A percentile compares a stretch with the other conserved stretches of the same genome.
phyloP scores from a whole-genome alignment of 2,797 vertebrate genomes.

The Esox lucius region DNA sequence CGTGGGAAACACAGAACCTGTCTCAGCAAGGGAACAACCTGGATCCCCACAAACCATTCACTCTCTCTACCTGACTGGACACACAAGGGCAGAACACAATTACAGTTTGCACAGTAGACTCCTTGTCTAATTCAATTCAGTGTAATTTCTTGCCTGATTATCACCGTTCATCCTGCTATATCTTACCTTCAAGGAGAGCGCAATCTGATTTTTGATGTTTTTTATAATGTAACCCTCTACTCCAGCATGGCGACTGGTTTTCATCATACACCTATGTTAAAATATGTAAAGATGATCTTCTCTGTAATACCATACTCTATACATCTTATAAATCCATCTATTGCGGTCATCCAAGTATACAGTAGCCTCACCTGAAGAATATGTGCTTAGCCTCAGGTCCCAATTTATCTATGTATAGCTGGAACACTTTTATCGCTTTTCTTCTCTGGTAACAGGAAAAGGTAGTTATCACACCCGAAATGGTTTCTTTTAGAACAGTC shows the following conservation, averaged over 20 bases:
- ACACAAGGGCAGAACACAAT: conserved; percentile 16
- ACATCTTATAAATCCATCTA: background rate
- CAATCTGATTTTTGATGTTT: conserved; percentile 90
- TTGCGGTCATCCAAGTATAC: background rate
- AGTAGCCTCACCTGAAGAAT: conserved; percentile 83
- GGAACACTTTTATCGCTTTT: conserved; percentile 82
- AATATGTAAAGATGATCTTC: conserved; percentile 18
- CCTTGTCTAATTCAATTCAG: background rate
- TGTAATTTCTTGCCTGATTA: background rate
- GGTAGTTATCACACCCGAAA: background rate
- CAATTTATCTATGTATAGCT: conserved; percentile 87
- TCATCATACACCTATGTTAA: conserved; percentile 86
- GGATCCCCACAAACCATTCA: conserved; percentile 81
- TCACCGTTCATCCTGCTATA: background rate
- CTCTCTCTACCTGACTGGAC: conserved; percentile 70
- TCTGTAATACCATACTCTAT: background rate
- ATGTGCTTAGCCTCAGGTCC: conserved; percentile 85
- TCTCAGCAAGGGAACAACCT: conserved; percentile 78
- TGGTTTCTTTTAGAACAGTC: background rate
- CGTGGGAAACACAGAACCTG: conserved; percentile 82
- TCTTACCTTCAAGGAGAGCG: conserved; percentile 79
- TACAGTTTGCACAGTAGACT: background rate
- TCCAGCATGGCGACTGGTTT: conserved; percentile 88
- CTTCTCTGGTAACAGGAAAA: conserved; percentile 76
- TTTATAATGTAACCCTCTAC: conserved; percentile 88